Percentiles rank a stretch among this genome's conserved stretches.
Evolutionary conservation across 1,140 invertebrate genomes (phyloP).

Genomic region (Drosophila bifasciata): DNA sequence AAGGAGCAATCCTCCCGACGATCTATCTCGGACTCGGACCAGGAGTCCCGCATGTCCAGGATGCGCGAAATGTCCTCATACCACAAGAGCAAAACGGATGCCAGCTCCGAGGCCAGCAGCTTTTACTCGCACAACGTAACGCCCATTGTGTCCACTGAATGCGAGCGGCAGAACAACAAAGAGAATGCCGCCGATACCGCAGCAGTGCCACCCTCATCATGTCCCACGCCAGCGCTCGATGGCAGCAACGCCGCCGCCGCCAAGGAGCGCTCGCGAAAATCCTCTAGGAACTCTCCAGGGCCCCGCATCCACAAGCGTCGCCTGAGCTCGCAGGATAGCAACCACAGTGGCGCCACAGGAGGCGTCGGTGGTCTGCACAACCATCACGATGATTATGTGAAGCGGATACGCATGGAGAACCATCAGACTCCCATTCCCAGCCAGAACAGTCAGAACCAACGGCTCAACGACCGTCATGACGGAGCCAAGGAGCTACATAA

Average conservation of each 20-base stretch:
- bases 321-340: conserved; percentile 90
- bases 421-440: conserved; percentile 23
- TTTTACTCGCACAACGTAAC: conserved; percentile 58
- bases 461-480: conserved; percentile 87
- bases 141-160: conserved; percentile 14
- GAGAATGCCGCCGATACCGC: conserved; percentile 64
- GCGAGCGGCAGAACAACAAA: conserved; percentile 75
- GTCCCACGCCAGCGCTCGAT: conserved; percentile 20
- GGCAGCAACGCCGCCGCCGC: not conserved
- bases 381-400: conserved; percentile 86
- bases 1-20: conserved; percentile 22
- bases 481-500: conserved; percentile 87
- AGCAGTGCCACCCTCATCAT: not conserved
- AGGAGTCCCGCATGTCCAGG: conserved; percentile 60
- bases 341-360: conserved; percentile 84
- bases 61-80: conserved; percentile 69
- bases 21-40: conserved; percentile 16
- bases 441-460: conserved; percentile 57
- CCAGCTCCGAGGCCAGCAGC: conserved; percentile 54
- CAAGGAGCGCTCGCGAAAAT: conserved; percentile 70
- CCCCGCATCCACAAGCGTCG: conserved; percentile 88
- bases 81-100: conserved; percentile 64
- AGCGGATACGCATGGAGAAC: conserved; percentile 88
- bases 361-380: conserved; percentile 35
- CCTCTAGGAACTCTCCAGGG: conserved; percentile 86